phyloP scores from a whole-genome alignment of 2,888 invertebrate genomes.

The Agrenia bidenticulata region DNA sequence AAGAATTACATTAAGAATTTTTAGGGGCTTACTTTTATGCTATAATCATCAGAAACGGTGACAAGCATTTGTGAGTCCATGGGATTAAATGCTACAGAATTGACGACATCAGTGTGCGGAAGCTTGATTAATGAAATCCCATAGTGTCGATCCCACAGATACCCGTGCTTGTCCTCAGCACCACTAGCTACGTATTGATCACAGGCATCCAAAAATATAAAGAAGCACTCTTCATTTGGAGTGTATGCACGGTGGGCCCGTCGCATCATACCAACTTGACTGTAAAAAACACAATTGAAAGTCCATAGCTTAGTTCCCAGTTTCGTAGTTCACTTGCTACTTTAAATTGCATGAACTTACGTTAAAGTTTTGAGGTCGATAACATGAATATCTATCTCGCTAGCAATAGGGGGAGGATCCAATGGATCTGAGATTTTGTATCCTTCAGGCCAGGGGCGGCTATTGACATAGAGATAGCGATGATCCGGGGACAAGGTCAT shows the following conservation, averaged over 20 bases:
- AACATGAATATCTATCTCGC: constrained; percentile 83
- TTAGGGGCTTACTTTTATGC: constrained; percentile 64
- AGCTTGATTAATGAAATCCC: constrained; percentile 73
- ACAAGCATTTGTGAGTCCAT: constrained; percentile 76
- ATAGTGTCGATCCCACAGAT: constrained; percentile 79
- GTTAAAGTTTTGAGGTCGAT: constrained; percentile 75
- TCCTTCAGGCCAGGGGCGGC: constrained; percentile 74
- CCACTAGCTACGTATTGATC: constrained; percentile 82
- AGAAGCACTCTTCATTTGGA: constrained; percentile 80
- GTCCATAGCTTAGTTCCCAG: too few relatives aligned
- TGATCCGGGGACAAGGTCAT: constrained; percentile 73
- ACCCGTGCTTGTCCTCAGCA: constrained; percentile 74
- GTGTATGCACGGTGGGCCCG: constrained; percentile 79
- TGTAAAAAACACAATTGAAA: constrained; percentile 18
- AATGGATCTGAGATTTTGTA: constrained; percentile 73
- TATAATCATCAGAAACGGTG: constrained; percentile 78
- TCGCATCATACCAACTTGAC: constrained; percentile 71
- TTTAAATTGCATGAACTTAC: too few relatives aligned
- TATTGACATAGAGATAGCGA: constrained; percentile 74
- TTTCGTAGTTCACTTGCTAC: too few relatives aligned
- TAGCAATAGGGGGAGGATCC: constrained; percentile 79
- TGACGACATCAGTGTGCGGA: constrained; percentile 77
- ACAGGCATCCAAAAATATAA: constrained; percentile 80
- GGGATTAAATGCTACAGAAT: constrained; percentile 82
- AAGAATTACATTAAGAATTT: background rate